Base-by-base conservation (phyloP, 2,888 invertebrate species). In the Eretmocerus hayati region DNA sequence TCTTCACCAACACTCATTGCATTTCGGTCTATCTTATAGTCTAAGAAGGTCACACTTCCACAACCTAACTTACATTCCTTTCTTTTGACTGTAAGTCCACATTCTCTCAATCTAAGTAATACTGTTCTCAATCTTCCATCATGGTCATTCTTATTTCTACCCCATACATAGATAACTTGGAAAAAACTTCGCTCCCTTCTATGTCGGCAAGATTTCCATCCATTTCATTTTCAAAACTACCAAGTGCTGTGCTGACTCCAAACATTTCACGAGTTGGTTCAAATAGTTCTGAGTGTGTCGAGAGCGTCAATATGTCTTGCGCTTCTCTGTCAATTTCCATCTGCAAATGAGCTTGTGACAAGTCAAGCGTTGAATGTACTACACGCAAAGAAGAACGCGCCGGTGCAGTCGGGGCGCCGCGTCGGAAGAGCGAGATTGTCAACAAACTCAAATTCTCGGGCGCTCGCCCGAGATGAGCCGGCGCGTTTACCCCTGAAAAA, bases 91-190 rank as follows among this genome's bases (percentile, higher is more conserved):
- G 36, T 53, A 16, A 58, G 32, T 5, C 55, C 52, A 23, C 11
- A 16, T 8, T 48, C 40, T 15, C 21, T 38, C 6, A 56, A 39
- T 35, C 23, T 30, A 18, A 22, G 6, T 9, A 55, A 48, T n/a
- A 54, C 56, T 38, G 30, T 36, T 21, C 46, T 26, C 18, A 68
- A 45, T 9, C 59, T 46, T 22, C 18, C 30, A 51, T 69, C 62
- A 47, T 67, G 66, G 38, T 63, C 59, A 42, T 55, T 49, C 39
- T 53, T 13, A 30, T 50, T 46, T 44, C 58, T 2, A 61, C 69
- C 59, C 50, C 35, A 62, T 11, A 72, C 52, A 4, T 69, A 43
- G 38, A 73, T 68, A 56, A 72, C 69, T 56, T 71, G 72, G 20
- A 64, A 65, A 39, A 63, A 62, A n/a, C n/a, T 42, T 66, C 69